Percentiles rank a stretch among this genome's conserved stretches.
Conservation (phyloP, 2,797 vertebrate genomes). For the Ceryle rudis region DNA sequence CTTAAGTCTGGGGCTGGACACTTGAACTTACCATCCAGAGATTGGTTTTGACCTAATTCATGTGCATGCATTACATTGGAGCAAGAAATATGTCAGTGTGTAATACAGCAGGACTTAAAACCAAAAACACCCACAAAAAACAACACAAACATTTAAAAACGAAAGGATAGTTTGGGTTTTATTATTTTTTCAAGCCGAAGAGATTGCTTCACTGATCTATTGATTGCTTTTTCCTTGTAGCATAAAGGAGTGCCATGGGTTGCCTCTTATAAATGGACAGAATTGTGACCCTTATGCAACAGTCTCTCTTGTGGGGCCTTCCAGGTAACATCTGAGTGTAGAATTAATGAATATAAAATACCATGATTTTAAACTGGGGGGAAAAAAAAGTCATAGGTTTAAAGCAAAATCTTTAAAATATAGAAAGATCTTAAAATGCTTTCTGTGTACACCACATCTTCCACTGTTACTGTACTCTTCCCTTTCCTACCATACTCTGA, state of each 20-base stretch:
- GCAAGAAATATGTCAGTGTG: accelerated
- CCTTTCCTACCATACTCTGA: not conserved
- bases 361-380: not conserved
- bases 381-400: not conserved
- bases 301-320: slow-evolving; percentile 92
- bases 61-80: not conserved
- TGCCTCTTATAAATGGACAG: slow-evolving; percentile 95
- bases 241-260: slow-evolving; percentile 94
- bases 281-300: slow-evolving; percentile 96
- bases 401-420: not conserved
- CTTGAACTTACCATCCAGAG: not conserved
- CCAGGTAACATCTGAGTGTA: slow-evolving; percentile 85
- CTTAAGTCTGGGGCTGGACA: not conserved
- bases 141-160: not conserved
- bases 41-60: not conserved
- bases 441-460: accelerated
- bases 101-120: not conserved
- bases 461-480: not conserved
- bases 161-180: not conserved
- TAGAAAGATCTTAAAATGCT: not conserved
- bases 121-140: not conserved
- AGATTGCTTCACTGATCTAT: not conserved
- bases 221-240: slow-evolving; percentile 73
- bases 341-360: not conserved
- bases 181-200: not conserved